A percentile compares a stretch with the other conserved stretches of the same genome.
Evolutionary conservation across 2,888 invertebrate genomes (phyloP).

Genomic region (Priocnemis perturbator): DNA sequence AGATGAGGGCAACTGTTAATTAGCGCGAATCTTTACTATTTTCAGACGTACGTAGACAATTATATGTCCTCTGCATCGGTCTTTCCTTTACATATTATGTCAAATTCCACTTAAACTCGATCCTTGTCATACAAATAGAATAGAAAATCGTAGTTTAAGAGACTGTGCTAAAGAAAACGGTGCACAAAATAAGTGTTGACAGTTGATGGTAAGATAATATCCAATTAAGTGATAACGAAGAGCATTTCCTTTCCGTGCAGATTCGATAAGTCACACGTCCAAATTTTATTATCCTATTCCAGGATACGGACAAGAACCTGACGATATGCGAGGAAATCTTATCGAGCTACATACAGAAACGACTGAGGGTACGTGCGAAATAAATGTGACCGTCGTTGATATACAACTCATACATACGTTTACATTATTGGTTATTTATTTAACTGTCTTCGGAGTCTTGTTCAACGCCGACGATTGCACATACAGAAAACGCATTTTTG

Average conservation of each 20-base stretch:
- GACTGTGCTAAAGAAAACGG: background rate
- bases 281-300: constrained; percentile 18
- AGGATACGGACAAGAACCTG: constrained; percentile 66
- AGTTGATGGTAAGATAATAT: too few species aligned
- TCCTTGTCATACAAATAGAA: too few species aligned
- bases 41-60: too few species aligned
- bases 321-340: constrained; percentile 66
- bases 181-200: too few species aligned
- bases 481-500: background rate
- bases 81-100: too few species aligned
- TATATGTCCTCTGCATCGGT: too few species aligned
- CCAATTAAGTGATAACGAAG: too few species aligned
- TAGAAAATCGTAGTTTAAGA: too few species aligned
- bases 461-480: background rate
- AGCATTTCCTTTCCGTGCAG: too few species aligned
- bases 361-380: constrained; percentile 56
- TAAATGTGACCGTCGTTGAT: background rate
- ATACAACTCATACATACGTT: constrained; percentile 16
- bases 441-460: background rate
- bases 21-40: too few species aligned
- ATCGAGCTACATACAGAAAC: constrained; percentile 57
- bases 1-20: too few species aligned
- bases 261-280: background rate
- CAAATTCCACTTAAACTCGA: too few species aligned
- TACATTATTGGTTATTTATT: constrained; percentile 14